Conservation (phyloP, 2,888 invertebrate genomes). For the Andrena minutula region DNA sequence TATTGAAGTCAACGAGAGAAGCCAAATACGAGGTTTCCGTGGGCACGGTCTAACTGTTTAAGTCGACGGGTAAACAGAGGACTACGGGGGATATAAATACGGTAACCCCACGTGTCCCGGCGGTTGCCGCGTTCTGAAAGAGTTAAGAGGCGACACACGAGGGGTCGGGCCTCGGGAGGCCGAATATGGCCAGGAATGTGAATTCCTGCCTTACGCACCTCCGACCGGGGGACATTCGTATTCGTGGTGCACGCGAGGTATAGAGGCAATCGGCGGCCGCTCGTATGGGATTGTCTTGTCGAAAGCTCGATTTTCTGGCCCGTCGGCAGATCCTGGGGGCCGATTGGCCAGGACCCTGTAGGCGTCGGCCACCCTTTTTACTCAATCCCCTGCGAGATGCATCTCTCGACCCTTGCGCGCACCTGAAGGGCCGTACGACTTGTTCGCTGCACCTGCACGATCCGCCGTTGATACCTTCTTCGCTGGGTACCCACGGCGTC, state of each 20-base stretch:
- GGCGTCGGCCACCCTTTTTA: constrained; percentile 51
- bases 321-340: constrained; percentile 54
- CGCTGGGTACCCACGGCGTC: constrained; percentile 10
- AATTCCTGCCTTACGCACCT: constrained; percentile 76
- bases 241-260: constrained; percentile 64
- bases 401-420: constrained; percentile 50
- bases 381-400: constrained; percentile 52
- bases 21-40: constrained; percentile 49
- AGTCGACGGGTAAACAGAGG: constrained; percentile 51
- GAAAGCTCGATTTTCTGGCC: constrained; percentile 69
- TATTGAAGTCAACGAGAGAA: constrained; percentile 54
- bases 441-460: constrained; percentile 64
- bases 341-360: constrained; percentile 55
- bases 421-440: constrained; percentile 45
- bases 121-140: constrained; percentile 68
- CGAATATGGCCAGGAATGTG: constrained; percentile 83
- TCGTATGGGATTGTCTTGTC: constrained; percentile 72
- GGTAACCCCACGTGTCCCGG: constrained; percentile 64
- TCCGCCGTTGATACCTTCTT: constrained; percentile 60
- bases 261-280: constrained; percentile 56
- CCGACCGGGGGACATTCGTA: constrained; percentile 65
- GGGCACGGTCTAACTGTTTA: constrained; percentile 49
- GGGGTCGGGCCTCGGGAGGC: constrained; percentile 69
- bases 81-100: constrained; percentile 60
- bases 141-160: constrained; percentile 76